Conservation (phyloP, 2,113 vertebrate genomes). For the Piprites chloris region DNA sequence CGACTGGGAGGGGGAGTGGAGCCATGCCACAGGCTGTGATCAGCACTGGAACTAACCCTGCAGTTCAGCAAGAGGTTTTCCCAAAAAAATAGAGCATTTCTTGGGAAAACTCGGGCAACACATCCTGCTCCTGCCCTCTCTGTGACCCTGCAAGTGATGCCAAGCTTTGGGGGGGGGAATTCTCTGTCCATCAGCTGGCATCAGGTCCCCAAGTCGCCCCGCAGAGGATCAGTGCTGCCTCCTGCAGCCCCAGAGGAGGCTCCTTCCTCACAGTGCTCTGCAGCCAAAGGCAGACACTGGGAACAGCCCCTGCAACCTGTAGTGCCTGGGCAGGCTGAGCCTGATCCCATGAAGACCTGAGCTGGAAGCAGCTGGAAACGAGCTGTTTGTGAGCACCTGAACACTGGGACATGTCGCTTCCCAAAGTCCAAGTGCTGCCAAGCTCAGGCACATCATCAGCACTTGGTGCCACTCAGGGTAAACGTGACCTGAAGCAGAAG, state of each 20-base stretch:
- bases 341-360: neutral
- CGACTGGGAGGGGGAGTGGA: neutral
- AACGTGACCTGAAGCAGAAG: neutral
- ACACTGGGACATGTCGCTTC: neutral
- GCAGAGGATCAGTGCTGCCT: neutral
- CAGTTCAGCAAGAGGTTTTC: neutral
- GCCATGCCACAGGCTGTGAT: neutral
- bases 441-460: neutral
- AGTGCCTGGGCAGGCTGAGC: neutral
- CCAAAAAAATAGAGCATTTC: accelerated
- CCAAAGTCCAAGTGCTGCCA: neutral
- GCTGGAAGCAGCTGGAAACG: neutral
- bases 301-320: neutral
- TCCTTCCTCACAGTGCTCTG: neutral
- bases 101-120: neutral
- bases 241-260: neutral
- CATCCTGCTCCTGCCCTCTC: neutral
- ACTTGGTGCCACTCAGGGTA: neutral
- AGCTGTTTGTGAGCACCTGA: neutral
- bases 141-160: accelerated
- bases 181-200: neutral
- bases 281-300: neutral
- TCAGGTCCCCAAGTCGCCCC: no score
- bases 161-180: no score
- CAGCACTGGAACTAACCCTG: accelerated